Evolutionary conservation across 23 tunicate species (phyloP).

Genomic region (Halocynthia aurantium): DNA sequence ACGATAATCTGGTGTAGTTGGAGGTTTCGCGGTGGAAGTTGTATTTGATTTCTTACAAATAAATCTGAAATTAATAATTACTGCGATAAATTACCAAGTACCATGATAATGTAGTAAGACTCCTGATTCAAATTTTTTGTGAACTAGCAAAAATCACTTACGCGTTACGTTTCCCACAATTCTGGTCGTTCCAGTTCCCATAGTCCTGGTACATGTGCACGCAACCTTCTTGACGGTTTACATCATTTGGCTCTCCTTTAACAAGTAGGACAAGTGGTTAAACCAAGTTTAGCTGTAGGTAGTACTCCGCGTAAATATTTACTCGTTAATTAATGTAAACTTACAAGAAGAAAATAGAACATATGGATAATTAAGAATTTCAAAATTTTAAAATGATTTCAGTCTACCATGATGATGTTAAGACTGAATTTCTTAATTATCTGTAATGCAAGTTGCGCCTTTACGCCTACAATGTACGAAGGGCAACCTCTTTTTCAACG

Average conservation of each 20-base stretch:
- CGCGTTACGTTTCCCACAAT: conserved; percentile 68
- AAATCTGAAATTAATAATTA: conserved; percentile 20
- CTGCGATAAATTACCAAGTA: neutral
- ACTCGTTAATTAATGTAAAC: too few relatives aligned
- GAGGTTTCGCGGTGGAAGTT: conserved; percentile 20
- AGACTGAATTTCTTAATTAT: too few relatives aligned
- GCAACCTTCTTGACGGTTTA: conserved; percentile 81
- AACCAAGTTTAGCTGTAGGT: too few relatives aligned
- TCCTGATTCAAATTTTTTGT: neutral
- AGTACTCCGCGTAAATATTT: too few relatives aligned
- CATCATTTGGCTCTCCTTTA: conserved; percentile 84
- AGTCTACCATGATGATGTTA: too few relatives aligned
- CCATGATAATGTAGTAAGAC: neutral
- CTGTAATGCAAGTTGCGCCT: too few relatives aligned
- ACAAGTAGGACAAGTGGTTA: neutral
- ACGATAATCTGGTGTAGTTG: conserved; percentile 51
- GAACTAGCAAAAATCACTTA: neutral
- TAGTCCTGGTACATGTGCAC: conserved; percentile 26
- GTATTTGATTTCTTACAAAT: conserved; percentile 62
- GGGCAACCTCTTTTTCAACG: too few relatives aligned
- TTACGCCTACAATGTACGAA: too few relatives aligned
- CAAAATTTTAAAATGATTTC: too few relatives aligned
- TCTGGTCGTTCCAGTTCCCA: conserved; percentile 75
- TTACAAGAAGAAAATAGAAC: too few relatives aligned
- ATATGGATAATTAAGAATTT: too few relatives aligned